Evolutionary conservation across 2,888 invertebrate genomes (phyloP).

Genomic region (Antheraea yamamai): DNA sequence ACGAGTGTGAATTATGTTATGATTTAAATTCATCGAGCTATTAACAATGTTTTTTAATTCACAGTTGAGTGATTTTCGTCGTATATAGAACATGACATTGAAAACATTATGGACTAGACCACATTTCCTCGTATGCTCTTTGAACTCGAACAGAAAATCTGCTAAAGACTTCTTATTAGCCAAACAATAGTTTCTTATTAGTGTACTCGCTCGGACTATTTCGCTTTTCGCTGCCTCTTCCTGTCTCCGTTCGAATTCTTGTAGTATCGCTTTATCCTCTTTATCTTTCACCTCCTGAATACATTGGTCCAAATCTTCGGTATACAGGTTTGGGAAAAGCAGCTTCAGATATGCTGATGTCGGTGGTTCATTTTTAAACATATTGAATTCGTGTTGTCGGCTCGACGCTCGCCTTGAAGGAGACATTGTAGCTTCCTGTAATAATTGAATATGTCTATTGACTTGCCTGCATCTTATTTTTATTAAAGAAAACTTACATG

Average conservation of each 20-base stretch:
- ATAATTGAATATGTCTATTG: slow-evolving; percentile 18
- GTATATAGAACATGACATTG: slow-evolving; percentile 51
- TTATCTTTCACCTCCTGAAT: slow-evolving; percentile 42
- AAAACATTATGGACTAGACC: slow-evolving; percentile 42
- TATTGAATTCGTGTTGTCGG: slow-evolving; percentile 53
- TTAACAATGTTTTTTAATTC: slow-evolving; percentile 30
- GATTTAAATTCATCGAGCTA: not conserved
- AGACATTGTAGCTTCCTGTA: slow-evolving; percentile 49
- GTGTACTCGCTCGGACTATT: slow-evolving; percentile 49
- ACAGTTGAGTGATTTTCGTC: slow-evolving; percentile 46
- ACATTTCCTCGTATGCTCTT: slow-evolving; percentile 43
- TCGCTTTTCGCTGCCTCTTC: slow-evolving; percentile 44
- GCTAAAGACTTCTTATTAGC: slow-evolving; percentile 41
- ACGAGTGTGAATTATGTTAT: not conserved
- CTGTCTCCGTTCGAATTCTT: slow-evolving; percentile 27
- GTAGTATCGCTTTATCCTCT: slow-evolving; percentile 41
- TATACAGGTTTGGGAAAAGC: slow-evolving; percentile 53
- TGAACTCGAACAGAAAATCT: slow-evolving; percentile 49
- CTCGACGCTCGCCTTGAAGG: slow-evolving; percentile 41
- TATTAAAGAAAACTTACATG: not conserved
- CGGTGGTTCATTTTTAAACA: slow-evolving; percentile 51
- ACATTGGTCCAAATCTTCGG: slow-evolving; percentile 24
- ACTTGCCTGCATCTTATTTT: not conserved
- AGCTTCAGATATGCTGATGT: slow-evolving; percentile 41
- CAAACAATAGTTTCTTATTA: slow-evolving; percentile 53